phyloP scores from a whole-genome alignment of 1,140 invertebrate genomes.

The Rhopalosiphum maidis region DNA sequence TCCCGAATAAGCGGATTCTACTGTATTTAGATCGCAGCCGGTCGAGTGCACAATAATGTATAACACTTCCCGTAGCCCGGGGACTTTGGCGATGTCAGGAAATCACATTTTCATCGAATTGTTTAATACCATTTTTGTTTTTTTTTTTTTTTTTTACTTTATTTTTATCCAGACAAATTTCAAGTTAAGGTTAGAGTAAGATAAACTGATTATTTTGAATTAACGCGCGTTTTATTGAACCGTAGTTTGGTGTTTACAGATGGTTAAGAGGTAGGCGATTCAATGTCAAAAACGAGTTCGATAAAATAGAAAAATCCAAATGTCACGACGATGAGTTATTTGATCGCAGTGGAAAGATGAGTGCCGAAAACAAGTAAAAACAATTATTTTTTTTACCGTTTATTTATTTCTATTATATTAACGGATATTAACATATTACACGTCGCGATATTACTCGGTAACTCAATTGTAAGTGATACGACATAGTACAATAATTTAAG shows the following conservation, averaged over 20 bases:
- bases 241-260: constrained; percentile 23
- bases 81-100: neutral
- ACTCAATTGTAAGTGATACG: too few relatives aligned
- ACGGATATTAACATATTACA: too few relatives aligned
- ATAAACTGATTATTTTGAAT: neutral
- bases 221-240: neutral
- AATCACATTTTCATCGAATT: too few relatives aligned
- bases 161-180: neutral
- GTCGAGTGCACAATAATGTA: neutral
- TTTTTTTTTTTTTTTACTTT: too few relatives aligned
- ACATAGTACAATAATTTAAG: too few relatives aligned
- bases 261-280: constrained; percentile 71
- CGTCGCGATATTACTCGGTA: too few relatives aligned
- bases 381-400: neutral
- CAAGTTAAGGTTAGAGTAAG: neutral
- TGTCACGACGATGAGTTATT: neutral
- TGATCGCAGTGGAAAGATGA: neutral
- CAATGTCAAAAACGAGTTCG: constrained; percentile 68
- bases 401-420: neutral
- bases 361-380: neutral
- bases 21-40: too few relatives aligned
- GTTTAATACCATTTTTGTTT: too few relatives aligned
- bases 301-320: constrained; percentile 64
- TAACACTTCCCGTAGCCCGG: too few relatives aligned
- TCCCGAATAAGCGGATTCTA: too few relatives aligned